Percentiles rank a stretch among this genome's conserved stretches.
phyloP scores from a whole-genome alignment of 2,888 invertebrate species.

The Dromius quadrimaculatus region DNA sequence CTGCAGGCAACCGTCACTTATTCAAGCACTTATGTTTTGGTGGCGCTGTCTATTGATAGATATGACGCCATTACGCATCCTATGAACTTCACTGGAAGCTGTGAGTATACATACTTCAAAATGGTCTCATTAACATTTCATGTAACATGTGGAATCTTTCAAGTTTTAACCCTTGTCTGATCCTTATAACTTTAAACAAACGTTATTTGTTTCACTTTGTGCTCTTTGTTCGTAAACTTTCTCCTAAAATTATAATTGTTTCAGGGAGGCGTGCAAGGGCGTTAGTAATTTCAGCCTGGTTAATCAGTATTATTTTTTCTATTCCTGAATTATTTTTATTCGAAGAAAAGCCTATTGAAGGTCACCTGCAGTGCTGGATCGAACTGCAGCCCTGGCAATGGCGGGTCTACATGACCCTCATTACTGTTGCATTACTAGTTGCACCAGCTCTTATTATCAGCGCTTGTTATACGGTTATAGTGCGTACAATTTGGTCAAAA shows the following conservation, averaged over 20 bases:
- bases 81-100: constrained; percentile 94
- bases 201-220: too few species aligned
- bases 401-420: constrained; percentile 90
- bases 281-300: constrained; percentile 85
- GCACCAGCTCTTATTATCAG: constrained; percentile 89
- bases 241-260: too few species aligned
- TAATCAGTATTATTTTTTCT: constrained; percentile 84
- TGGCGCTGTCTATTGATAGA: constrained; percentile 91
- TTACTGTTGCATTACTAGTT: constrained; percentile 85
- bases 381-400: constrained; percentile 82
- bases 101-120: constrained; percentile 83
- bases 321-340: constrained; percentile 85
- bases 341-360: constrained; percentile 83
- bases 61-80: constrained; percentile 95
- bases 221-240: too few species aligned
- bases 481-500: constrained; percentile 92
- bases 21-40: constrained; percentile 92
- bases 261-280: constrained; percentile 87
- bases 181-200: too few species aligned
- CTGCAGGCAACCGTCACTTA: constrained; percentile 90
- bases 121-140: too few species aligned
- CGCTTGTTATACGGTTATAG: constrained; percentile 91
- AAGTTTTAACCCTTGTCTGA: too few species aligned
- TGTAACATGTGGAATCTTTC: too few species aligned
- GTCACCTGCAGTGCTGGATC: constrained; percentile 89